phyloP scores from a whole-genome alignment of 2,888 invertebrate species.

The Nipponacmea schrenckii region DNA sequence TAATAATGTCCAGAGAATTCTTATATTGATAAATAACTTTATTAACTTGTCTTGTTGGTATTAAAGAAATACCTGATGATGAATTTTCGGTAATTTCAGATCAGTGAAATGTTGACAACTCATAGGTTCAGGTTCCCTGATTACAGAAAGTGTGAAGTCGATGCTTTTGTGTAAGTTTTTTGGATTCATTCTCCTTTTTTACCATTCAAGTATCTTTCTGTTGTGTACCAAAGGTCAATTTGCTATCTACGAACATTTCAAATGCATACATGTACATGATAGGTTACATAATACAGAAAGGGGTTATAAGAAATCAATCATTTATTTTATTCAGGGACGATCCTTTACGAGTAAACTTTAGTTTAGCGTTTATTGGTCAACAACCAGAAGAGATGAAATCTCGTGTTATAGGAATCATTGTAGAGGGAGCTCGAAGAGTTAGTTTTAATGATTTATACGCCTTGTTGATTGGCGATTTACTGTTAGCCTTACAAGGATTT shows the following conservation, averaged over 20 bases:
- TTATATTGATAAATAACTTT: no score
- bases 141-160: constrained; percentile 44
- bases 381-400: constrained; percentile 20
- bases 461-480: constrained; percentile 29
- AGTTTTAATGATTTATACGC: constrained; percentile 20
- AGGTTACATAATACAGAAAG: no score
- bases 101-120: constrained; percentile 35
- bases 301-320: no score
- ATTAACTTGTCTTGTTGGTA: no score
- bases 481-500: constrained; percentile 28
- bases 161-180: constrained; percentile 42
- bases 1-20: no score
- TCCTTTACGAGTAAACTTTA: constrained; percentile 48
- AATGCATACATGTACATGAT: no score
- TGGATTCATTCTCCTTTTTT: background rate
- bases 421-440: constrained; percentile 18
- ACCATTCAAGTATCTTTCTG: no score
- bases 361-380: constrained; percentile 44
- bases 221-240: no score
- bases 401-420: constrained; percentile 18
- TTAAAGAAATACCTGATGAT: no score
- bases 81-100: constrained; percentile 26
- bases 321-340: constrained; percentile 36
- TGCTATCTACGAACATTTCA: no score
- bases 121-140: constrained; percentile 40